Base-by-base conservation (phyloP, 2,888 invertebrate genomes). In the Bibio marci region DNA sequence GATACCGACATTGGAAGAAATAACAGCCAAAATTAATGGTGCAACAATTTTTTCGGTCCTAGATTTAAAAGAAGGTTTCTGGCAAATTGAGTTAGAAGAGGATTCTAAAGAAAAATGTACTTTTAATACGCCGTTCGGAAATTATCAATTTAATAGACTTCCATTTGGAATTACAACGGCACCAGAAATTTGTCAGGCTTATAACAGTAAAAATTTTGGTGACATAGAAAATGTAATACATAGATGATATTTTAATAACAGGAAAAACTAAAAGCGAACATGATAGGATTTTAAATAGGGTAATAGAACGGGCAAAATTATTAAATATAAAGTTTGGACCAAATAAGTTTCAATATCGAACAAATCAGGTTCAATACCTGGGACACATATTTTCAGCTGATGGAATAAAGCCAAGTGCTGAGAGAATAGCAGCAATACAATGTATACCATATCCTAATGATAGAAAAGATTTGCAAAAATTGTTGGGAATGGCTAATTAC, bases 101-200 rank as follows among this genome's bases (percentile, higher is more conserved):
- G 56, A 15, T 49, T 50, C 41, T 52, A 56, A 44, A 55, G 55
- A 19, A 48, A 47, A 15, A 8, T 33, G 33, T n/a, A 19, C 18
- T 19, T 33, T 33, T n/a, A 33, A 11, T 28, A 28, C 28, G 13
- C 28, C 28, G 13, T 28, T 5, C 7, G 28, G 28, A 4, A 6
- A 12, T 19, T 50, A 48, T 44, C 45, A 48, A 42, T 57, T 50
- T 45, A 40, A 43, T 28, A 46, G 55, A 18, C 22, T 55, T 26
- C 51, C 56, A 3, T 57, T 56, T 49, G 56, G 55, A 1, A 18
- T 57, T 6, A 50, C 47, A 11, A 42, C 46, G 3, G 50, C 53
- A 4, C 49, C 54, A 4, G 57, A 55, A 47, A 50, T 54, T 12
- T 56, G 56, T 45, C 53, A 57, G 41, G 44, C 45, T 25, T 47